Evolutionary conservation across 2,797 vertebrate species (phyloP).

Genomic region (Neomorphus geoffroyi): DNA sequence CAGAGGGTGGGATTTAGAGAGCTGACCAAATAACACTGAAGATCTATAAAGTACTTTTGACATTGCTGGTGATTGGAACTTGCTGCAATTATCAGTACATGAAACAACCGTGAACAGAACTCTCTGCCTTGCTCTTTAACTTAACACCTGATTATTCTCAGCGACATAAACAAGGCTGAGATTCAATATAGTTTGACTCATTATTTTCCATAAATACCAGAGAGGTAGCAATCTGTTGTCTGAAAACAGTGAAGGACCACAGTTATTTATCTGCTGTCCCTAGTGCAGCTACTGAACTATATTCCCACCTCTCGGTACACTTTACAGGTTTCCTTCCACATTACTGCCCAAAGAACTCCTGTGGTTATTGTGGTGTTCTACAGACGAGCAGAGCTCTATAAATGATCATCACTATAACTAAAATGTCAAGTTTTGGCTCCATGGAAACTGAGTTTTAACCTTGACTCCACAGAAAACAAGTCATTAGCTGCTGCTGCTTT

Average conservation of each 20-base stretch:
- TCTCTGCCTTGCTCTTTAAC: background rate
- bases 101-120: background rate
- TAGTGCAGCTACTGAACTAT: background rate
- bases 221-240: background rate
- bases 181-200: background rate
- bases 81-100: background rate
- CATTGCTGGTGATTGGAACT: background rate
- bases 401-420: background rate
- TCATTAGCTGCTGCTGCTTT: background rate
- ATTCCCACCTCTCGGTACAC: background rate
- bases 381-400: background rate
- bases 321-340: background rate
- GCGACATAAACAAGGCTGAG: background rate
- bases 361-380: background rate
- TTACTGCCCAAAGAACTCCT: background rate
- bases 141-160: background rate
- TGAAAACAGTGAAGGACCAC: background rate
- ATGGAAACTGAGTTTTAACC: background rate
- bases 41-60: constrained; percentile 34
- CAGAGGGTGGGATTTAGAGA: constrained; percentile 23
- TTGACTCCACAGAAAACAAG: background rate
- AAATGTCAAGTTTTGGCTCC: background rate
- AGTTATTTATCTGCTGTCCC: background rate
- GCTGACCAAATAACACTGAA: background rate
- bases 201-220: background rate